These are phyloP conservation scores for Esperia sulphurella DNA, from an alignment of 2,888 invertebrate species.

Conservation along the genomic window DNA sequence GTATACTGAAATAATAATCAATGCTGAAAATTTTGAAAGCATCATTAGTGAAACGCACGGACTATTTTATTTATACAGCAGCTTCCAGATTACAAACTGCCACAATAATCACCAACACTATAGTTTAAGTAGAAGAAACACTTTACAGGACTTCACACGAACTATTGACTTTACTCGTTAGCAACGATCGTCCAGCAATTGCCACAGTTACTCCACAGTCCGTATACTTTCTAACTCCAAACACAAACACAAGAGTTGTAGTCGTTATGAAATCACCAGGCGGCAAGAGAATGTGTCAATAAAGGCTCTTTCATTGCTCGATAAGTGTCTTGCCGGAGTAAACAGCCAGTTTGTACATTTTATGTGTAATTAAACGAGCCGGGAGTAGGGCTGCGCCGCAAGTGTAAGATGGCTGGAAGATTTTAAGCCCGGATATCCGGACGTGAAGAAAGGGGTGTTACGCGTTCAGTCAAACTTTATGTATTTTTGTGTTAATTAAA, in stretches of 20 bases:
- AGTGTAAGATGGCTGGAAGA: not conserved
- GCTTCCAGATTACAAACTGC: no score
- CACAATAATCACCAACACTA: no score
- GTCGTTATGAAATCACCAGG: constrained; percentile 32
- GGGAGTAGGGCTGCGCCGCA: constrained; percentile 6
- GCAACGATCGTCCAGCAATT: constrained; percentile 27
- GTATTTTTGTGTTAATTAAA: no score
- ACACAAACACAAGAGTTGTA: constrained; percentile 28
- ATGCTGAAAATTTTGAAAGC: no score
- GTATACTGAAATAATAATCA: no score
- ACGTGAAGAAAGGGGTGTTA: not conserved
- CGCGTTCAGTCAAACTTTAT: not conserved
- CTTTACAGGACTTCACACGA: not conserved
- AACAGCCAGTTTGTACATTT: constrained; percentile 57
- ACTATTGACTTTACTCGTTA: not conserved
- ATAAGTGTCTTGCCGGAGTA: constrained; percentile 55
- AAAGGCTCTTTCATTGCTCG: constrained; percentile 55
- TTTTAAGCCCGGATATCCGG: not conserved
- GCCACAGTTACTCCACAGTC: constrained; percentile 16
- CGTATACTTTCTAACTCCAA: constrained; percentile 27
- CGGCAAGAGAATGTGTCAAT: constrained; percentile 55
- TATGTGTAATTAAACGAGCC: constrained; percentile 63
- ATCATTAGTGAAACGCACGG: no score
- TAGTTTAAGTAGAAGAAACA: no score
- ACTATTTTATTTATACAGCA: no score